Evolutionary conservation across 2,888 invertebrate species (phyloP).

Genomic region (Phlogophora meticulosa): DNA sequence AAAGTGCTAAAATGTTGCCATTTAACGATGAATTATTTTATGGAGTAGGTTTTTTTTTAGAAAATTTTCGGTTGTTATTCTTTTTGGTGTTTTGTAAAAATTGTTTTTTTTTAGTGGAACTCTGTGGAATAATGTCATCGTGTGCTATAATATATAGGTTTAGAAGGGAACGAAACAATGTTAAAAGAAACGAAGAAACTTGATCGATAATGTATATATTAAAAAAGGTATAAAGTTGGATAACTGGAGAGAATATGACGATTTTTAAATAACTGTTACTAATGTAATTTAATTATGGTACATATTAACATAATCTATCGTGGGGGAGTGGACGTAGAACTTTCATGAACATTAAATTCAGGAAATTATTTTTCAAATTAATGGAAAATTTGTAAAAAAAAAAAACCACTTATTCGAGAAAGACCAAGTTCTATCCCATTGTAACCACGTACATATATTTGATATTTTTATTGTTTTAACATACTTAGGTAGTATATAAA

Average conservation of each 20-base stretch:
- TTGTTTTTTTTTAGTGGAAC: conserved; percentile 19
- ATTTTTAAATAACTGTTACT: conserved; percentile 70
- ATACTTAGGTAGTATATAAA: conserved; percentile 65
- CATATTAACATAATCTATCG: conserved; percentile 48
- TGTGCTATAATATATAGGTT: conserved; percentile 76
- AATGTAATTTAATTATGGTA: conserved; percentile 68
- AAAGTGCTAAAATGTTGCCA: conserved; percentile 64
- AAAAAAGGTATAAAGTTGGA: conserved; percentile 74
- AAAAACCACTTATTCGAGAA: conserved; percentile 30
- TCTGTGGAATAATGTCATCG: conserved; percentile 60
- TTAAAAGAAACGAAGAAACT: conserved; percentile 86
- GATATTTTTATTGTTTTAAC: conserved; percentile 65
- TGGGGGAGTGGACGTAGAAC: conserved; percentile 32
- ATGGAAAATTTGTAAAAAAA: conserved; percentile 34
- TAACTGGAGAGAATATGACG: conserved; percentile 63
- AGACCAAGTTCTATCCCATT: conserved; percentile 34
- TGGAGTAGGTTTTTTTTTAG: conserved; percentile 24
- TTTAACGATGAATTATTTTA: conserved; percentile 57
- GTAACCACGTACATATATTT: conserved; percentile 37
- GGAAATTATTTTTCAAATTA: conserved; percentile 43
- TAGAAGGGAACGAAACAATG: conserved; percentile 87
- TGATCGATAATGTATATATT: conserved; percentile 83
- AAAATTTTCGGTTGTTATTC: conserved; percentile 53
- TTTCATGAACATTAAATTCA: conserved; percentile 23
- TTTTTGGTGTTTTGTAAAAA: conserved; percentile 46